These are phyloP conservation scores for Notothenia rossii DNA, from an alignment of 2,113 vertebrate genomes.

Conservation along the genomic window DNA sequence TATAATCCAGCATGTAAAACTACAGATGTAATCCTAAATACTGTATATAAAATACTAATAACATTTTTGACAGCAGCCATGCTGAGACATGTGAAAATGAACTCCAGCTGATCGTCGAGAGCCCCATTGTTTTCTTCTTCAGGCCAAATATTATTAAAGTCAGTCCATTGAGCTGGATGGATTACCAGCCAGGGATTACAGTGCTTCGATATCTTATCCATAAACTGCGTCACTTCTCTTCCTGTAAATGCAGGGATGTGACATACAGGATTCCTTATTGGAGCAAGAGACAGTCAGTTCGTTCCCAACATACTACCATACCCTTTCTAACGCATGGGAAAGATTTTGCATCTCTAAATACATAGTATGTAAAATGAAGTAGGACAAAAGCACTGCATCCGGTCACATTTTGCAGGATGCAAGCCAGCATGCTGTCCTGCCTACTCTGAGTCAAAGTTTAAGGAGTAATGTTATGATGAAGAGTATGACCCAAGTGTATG, in stretches of 20 bases:
- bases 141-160: background rate
- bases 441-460: too few relatives aligned
- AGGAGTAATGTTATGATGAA: too few relatives aligned
- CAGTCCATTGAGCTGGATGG: background rate
- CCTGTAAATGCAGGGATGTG: background rate
- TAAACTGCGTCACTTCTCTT: background rate
- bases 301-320: too few relatives aligned
- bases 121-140: background rate
- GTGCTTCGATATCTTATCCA: background rate
- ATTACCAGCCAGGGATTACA: background rate
- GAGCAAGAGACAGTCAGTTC: background rate
- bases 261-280: background rate
- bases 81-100: background rate
- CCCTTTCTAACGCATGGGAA: too few relatives aligned
- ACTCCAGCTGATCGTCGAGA: background rate
- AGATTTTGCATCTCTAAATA: too few relatives aligned
- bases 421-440: too few relatives aligned
- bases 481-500: too few relatives aligned
- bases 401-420: too few relatives aligned
- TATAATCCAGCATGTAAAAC: background rate
- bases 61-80: background rate
- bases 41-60: too few relatives aligned
- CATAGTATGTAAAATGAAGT: too few relatives aligned
- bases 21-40: too few relatives aligned
- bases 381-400: too few relatives aligned